Evolutionary conservation across 2,797 vertebrate species (phyloP).

Genomic region (Hirundo rustica): DNA sequence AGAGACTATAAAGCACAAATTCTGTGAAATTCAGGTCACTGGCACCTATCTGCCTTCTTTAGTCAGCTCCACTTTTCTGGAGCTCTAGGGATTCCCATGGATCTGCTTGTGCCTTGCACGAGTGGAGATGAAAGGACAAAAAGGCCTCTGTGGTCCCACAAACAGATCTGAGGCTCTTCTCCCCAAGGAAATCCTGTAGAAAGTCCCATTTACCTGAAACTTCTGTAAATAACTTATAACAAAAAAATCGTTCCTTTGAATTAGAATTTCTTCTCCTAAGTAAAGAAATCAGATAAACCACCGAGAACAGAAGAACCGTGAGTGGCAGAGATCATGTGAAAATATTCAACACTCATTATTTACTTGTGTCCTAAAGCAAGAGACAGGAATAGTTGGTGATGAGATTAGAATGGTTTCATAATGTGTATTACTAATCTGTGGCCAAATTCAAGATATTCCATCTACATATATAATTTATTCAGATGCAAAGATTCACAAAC

Average conservation of each 20-base stretch:
- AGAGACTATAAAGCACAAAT: constrained; percentile 14
- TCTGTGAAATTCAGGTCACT: constrained; percentile 49
- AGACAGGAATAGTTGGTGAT: not conserved
- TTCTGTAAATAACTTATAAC: not conserved
- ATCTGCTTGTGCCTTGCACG: not conserved
- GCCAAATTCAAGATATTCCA: not conserved
- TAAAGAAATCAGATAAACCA: not conserved
- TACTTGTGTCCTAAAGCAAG: not conserved
- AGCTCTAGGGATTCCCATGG: not conserved
- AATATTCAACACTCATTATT: not conserved
- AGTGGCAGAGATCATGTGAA: not conserved
- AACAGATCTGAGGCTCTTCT: not conserved
- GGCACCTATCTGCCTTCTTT: constrained; percentile 25
- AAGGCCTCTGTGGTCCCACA: not conserved
- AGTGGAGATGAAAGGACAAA: not conserved
- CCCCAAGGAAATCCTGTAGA: not conserved
- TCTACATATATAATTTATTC: not conserved
- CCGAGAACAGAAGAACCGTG: not conserved
- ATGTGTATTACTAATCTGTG: not conserved
- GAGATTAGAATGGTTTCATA: not conserved
- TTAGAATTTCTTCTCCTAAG: not conserved
- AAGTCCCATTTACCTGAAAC: not conserved
- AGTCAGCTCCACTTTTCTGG: not conserved
- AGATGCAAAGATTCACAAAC: not conserved
- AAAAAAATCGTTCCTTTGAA: not conserved